A percentile compares a stretch with the other conserved stretches of the same genome.
Conservation (phyloP, 2,797 vertebrate genomes). For the Anas capensis region DNA sequence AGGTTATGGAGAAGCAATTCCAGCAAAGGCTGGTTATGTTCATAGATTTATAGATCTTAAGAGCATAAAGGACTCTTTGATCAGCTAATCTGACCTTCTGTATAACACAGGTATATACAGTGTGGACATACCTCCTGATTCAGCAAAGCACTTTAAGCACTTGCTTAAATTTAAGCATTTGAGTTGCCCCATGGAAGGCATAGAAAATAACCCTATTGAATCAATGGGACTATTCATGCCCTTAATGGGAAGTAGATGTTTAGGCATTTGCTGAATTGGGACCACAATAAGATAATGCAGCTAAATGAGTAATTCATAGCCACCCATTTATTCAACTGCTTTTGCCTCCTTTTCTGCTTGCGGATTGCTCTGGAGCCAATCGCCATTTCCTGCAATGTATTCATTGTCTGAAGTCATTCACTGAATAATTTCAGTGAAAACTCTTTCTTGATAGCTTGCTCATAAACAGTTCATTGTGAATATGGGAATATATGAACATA, state of each 20-base stretch:
- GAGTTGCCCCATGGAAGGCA: slow-evolving; percentile 63
- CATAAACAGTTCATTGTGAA: slow-evolving; percentile 60
- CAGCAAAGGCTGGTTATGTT: slow-evolving; percentile 67
- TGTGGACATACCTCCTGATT: slow-evolving; percentile 71
- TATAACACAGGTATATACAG: slow-evolving; percentile 71
- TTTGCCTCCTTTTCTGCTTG: slow-evolving; percentile 71
- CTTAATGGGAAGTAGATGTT: slow-evolving; percentile 66
- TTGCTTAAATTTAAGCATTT: slow-evolving; percentile 69
- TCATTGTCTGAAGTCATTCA: slow-evolving; percentile 75
- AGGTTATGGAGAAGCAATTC: slow-evolving; percentile 70
- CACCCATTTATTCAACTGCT: slow-evolving; percentile 71
- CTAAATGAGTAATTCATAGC: slow-evolving; percentile 74
- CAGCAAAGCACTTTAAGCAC: slow-evolving; percentile 70
- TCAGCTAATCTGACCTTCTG: slow-evolving; percentile 73
- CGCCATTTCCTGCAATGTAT: slow-evolving; percentile 65
- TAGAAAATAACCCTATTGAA: slow-evolving; percentile 71
- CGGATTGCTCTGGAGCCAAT: slow-evolving; percentile 67
- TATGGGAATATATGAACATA: slow-evolving; percentile 33
- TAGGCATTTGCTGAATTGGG: slow-evolving; percentile 70
- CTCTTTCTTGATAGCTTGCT: slow-evolving; percentile 65
- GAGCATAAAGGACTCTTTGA: slow-evolving; percentile 72
- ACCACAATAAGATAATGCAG: slow-evolving; percentile 66
- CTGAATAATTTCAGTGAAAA: slow-evolving; percentile 74
- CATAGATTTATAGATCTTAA: slow-evolving; percentile 74
- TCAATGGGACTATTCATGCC: slow-evolving; percentile 70